Evolutionary conservation across 2,113 vertebrate species (phyloP).

Genomic region (Myiozetetes cayanensis): DNA sequence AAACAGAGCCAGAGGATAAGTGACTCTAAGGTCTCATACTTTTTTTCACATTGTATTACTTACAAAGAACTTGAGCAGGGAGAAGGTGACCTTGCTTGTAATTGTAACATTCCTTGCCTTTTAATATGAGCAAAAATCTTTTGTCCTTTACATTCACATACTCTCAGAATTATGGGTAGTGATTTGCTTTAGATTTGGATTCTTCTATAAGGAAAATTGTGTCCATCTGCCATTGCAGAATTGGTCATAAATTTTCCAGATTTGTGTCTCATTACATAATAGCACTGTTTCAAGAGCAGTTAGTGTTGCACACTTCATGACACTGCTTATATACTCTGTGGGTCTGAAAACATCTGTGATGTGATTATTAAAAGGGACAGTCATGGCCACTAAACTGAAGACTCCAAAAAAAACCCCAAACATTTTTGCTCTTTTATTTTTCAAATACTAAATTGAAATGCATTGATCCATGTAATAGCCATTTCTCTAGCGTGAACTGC

Average conservation of each 20-base stretch:
- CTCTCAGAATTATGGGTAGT: not conserved
- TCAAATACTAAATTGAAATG: not conserved
- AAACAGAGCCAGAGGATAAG: constrained; percentile 49
- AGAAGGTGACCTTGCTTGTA: constrained; percentile 34
- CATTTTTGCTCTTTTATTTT: not conserved
- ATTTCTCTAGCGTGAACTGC: not conserved
- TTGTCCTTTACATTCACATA: not conserved
- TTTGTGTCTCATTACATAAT: not conserved
- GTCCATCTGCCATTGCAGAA: not conserved
- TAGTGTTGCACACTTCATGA: fast-evolving
- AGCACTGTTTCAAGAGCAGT: not conserved
- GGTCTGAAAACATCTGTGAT: not conserved
- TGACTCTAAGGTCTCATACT: constrained; percentile 16
- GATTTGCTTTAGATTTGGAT: not conserved
- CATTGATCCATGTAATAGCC: not conserved
- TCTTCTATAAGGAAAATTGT: not conserved
- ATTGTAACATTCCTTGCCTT: not conserved
- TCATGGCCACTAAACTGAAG: not conserved
- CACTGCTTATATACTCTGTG: not conserved
- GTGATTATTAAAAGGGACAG: not conserved
- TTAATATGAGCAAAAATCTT: not conserved
- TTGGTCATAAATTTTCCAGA: not conserved
- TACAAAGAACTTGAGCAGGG: not conserved
- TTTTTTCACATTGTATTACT: not conserved
- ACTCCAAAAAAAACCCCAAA: not conserved